Percentiles rank a stretch among this genome's conserved stretches.
Evolutionary conservation across 2,797 vertebrate genomes (phyloP).

Genomic region (Meriones psammophilus): DNA sequence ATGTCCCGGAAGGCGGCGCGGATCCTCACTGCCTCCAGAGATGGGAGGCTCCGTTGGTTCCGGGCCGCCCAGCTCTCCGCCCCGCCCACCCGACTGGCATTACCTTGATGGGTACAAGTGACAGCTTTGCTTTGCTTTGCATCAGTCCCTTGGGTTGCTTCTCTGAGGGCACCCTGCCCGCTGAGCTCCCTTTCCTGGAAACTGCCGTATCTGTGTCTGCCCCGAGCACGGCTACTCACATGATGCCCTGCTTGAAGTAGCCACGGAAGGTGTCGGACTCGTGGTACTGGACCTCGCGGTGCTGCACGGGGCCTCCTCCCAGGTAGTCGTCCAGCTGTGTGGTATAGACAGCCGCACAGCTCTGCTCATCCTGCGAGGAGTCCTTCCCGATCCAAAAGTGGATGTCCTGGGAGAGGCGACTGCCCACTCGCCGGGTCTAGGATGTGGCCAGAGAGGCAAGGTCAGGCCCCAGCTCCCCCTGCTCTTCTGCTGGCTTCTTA

Average conservation of each 20-base stretch:
- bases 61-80: neutral
- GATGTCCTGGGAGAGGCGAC: conserved; percentile 88
- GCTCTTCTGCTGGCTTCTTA: neutral
- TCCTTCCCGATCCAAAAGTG: conserved; percentile 95
- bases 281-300: conserved; percentile 92
- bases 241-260: conserved; percentile 95
- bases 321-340: conserved; percentile 94
- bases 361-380: conserved; percentile 94
- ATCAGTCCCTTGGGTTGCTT: conserved; percentile 27
- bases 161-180: neutral
- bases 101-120: neutral
- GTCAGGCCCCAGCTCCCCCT: neutral
- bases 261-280: conserved; percentile 93
- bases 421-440: conserved; percentile 90
- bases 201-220: neutral
- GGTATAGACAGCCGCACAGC: conserved; percentile 93
- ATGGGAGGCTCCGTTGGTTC: neutral
- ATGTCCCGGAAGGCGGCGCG: neutral
- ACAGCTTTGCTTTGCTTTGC: conserved; percentile 11
- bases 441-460: neutral
- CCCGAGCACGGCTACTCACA: conserved; percentile 86
- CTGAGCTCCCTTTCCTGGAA: neutral
- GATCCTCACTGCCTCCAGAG: neutral
- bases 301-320: conserved; percentile 92
- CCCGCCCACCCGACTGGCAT: neutral